Evolutionary conservation across 2,797 vertebrate genomes (phyloP).

Genomic region (Microctenopoma steveboyesi): DNA sequence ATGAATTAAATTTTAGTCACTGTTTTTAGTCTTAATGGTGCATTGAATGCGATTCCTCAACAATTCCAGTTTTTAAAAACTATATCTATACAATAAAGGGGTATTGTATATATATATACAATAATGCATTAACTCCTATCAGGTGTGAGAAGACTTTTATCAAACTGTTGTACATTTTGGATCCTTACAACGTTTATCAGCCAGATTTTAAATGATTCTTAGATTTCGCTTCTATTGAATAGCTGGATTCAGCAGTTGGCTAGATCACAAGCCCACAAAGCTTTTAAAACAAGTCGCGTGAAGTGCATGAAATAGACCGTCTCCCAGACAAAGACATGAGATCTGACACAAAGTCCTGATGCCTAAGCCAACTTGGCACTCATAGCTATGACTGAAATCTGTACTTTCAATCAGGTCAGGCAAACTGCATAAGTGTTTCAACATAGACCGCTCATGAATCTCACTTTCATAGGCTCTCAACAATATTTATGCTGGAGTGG

Average conservation of each 20-base stretch:
- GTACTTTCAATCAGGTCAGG: slow-evolving; percentile 25
- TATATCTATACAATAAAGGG: background rate
- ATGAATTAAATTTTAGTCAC: background rate
- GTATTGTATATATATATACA: background rate
- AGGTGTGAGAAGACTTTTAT: slow-evolving; percentile 30
- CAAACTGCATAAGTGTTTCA: slow-evolving; percentile 4
- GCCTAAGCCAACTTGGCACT: slow-evolving; percentile 27
- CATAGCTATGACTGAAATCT: slow-evolving; percentile 27
- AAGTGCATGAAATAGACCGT: slow-evolving; percentile 40
- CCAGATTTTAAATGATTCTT: slow-evolving; percentile 32
- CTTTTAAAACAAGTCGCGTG: slow-evolving; percentile 37
- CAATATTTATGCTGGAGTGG: background rate
- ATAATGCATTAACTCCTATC: background rate
- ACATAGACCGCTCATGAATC: background rate
- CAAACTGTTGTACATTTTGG: slow-evolving; percentile 17
- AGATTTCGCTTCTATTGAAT: slow-evolving; percentile 36
- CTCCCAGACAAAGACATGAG: slow-evolving; percentile 41
- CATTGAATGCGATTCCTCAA: background rate
- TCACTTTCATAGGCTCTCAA: background rate
- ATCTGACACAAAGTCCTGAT: slow-evolving; percentile 46
- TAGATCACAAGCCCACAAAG: slow-evolving; percentile 47
- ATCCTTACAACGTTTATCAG: slow-evolving; percentile 14
- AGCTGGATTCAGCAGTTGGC: slow-evolving; percentile 32
- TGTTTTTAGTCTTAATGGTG: background rate
- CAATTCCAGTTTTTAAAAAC: background rate